phyloP scores from a whole-genome alignment of 2,797 vertebrate species.

The Urocyon cinereoargenteus region DNA sequence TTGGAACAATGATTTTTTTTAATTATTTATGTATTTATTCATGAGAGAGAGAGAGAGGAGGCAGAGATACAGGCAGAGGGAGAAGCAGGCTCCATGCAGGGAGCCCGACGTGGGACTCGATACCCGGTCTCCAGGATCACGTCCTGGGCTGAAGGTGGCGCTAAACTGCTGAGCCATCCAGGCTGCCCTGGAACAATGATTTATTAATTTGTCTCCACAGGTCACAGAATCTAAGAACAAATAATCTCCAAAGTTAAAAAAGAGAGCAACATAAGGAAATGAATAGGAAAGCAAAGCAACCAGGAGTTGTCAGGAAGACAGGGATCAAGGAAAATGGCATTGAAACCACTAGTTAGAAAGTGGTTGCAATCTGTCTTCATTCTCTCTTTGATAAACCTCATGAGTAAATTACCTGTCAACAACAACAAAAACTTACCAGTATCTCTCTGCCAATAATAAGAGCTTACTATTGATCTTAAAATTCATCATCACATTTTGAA shows the following conservation, averaged over 20 bases:
- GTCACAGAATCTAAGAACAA: conserved; percentile 57
- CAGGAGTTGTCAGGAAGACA: background rate
- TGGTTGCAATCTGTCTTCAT: background rate
- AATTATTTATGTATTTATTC: too few species aligned
- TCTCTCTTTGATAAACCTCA: background rate
- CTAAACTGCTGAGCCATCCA: too few species aligned
- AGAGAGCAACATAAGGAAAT: background rate
- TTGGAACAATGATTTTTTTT: conserved; percentile 45
- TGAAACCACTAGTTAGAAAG: background rate
- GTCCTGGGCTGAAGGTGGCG: too few species aligned
- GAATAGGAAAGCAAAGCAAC: background rate
- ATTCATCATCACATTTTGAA: background rate
- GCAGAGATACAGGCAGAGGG: too few species aligned
- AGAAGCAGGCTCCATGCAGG: too few species aligned
- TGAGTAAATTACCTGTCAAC: background rate
- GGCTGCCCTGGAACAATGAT: background rate
- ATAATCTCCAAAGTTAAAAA: conserved; percentile 47
- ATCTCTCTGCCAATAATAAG: background rate
- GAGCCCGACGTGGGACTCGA: too few species aligned
- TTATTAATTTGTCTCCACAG: conserved; percentile 52
- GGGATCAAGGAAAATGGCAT: background rate
- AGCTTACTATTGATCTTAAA: background rate
- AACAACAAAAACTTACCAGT: background rate
- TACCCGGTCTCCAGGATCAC: too few species aligned
- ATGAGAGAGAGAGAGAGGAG: too few species aligned